Base-by-base conservation (phyloP, 2,888 invertebrate species). In the Tetramorium bicarinatum region DNA sequence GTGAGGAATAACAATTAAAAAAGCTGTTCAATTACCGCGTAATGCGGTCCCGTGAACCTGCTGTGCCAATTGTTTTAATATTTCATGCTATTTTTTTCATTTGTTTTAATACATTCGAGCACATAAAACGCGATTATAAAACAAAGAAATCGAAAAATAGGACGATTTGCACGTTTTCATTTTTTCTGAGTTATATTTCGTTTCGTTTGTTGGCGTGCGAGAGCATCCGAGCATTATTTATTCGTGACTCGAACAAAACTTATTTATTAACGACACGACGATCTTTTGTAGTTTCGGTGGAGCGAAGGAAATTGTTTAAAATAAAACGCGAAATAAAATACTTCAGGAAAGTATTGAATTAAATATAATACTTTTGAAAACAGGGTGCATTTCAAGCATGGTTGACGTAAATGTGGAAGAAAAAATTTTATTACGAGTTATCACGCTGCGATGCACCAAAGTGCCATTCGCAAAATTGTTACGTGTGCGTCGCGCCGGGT, bases 31-130 rank as follows among this genome's bases (percentile, higher is more conserved):
- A 77, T 88, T 87, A 87, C 92, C 92, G 93, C 90, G 91, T 85
- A 85, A 90, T 88, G 91, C 93, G 93, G 93, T 92, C 89, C 94
- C 94, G 94, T 94, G 94, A 94, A 93, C 62, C 93, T 91, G 85
- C 87, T 93, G 94, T 94, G 94, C 94, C 94, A 94, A 94, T 92
- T 85, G 88, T 87, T 88, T 85, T 88, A 81, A 34, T 38, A 9
- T 47, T 34, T 75, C 9, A 62, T 47, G 29, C 79, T 79, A 71
- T 71, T 75, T 69, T 41, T 74, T 54, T 49, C 21, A 62, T 76
- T 62, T 64, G 13, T 77, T 71, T n/a, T 52, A 38, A 49, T 59
- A 13, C 47, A 80, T 59, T 71, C 47, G 59, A 80, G 59, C 79
- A 80, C 59, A 34, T 44, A 71, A 79, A 56, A 67, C 56, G 44